Base-by-base conservation (phyloP, 2,113 vertebrate genomes). In the Spheniscus mendiculus region DNA sequence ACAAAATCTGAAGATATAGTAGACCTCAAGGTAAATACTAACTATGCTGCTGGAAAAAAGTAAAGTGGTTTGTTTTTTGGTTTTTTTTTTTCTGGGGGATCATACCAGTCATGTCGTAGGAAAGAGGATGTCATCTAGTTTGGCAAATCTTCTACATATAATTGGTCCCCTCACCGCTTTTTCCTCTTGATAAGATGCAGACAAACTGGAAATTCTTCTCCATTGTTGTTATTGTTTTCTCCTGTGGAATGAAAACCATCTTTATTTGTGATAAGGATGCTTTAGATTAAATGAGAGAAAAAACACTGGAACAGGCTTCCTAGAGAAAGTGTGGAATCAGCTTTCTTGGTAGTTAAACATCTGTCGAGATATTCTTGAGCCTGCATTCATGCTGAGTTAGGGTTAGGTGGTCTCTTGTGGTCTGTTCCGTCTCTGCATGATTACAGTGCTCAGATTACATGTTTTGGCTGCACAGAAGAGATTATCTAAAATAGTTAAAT, bases 311-410 rank as follows among this genome's bases (percentile, higher is more conserved):
- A 47, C 27, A 32, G 15, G 26, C 53, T 44, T 38, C 8, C 18
- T 83, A 38, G 32, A 55, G 56, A 84, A 78, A 17, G 21, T 53
- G 5, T 82, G 14, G 21, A 70, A 42, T 77, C 26, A 4, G 21
- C 44, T 80, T 85, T 76, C 34, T 76, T 52, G 30, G 9, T 69
- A 67, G 42, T 67, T 92, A 52, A 76, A 44, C 32, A 44, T 15
- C 2, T 72, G 26, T 20, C 18, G 49, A 1, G 50, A 14, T 87
- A 38, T 66, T 93, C 25, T 52, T 49, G 34, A 90, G 21, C 25
- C 30, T 40, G 12, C 2, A 1, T 72, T 90, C 1, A 0, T 65
- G 10, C 44, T 73, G 44, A 8, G 2, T 65, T 80, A 56, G 44
- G 11, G 13, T 66, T 70, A 62, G 21, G 11, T 72, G 9, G 59